These are phyloP conservation scores for Globia sparganii DNA, from an alignment of 2,888 invertebrate genomes.

Conservation along the genomic window DNA sequence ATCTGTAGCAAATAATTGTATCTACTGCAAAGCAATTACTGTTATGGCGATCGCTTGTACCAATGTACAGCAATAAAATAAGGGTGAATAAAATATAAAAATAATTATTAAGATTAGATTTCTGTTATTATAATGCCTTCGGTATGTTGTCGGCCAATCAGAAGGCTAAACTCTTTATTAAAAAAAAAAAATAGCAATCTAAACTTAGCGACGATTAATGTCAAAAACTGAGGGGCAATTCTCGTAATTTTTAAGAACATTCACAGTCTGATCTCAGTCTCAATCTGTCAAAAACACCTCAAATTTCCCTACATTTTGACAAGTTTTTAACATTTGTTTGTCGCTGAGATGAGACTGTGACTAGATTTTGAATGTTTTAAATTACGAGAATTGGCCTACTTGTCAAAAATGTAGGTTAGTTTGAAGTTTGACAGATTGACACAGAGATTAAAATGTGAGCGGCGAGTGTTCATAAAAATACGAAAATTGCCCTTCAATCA, in stretches of 20 bases:
- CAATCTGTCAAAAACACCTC: too few relatives aligned
- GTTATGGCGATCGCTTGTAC: conserved; percentile 6
- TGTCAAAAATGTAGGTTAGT: not conserved
- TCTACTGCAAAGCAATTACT: conserved; percentile 25
- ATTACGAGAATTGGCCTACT: too few relatives aligned
- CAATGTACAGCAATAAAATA: conserved; percentile 29
- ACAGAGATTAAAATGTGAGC: not conserved
- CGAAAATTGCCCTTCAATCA: rapidly evolving
- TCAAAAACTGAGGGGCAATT: not conserved
- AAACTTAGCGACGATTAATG: not conserved
- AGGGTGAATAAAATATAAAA: conserved; percentile 31
- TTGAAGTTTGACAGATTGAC: not conserved
- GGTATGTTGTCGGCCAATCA: not conserved
- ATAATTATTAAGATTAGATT: conserved; percentile 12
- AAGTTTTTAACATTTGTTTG: too few relatives aligned
- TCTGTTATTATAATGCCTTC: not conserved
- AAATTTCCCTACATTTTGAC: too few relatives aligned
- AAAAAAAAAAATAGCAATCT: not conserved
- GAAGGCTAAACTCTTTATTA: not conserved
- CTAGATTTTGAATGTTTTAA: too few relatives aligned
- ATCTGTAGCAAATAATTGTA: conserved; percentile 9
- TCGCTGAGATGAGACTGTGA: too few relatives aligned
- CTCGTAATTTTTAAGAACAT: too few relatives aligned
- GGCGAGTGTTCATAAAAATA: not conserved
- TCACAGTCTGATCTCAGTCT: too few relatives aligned